Base-by-base conservation (phyloP, 2,797 vertebrate species). In the Enteromius trimaculatus region DNA sequence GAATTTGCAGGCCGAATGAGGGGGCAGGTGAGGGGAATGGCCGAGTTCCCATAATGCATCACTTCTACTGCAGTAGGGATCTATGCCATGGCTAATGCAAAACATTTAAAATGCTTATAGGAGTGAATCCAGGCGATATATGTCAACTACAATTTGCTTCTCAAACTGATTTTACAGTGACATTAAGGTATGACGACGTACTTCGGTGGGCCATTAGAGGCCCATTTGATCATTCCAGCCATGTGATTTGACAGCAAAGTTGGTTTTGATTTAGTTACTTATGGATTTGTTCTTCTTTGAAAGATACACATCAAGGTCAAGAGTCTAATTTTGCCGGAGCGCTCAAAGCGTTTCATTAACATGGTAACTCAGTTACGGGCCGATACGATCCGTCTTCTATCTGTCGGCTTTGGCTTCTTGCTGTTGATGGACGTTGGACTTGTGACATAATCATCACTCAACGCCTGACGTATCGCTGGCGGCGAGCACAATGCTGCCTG, bases 1-100 rank as follows among this genome's bases (percentile, higher is more conserved):
- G 81, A 87, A 88, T 89, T 89, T 86, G 85, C 69, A 71, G 74
- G 83, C 85, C 65, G 85, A 86, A 87, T 86, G 82, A 84, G 47
- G 80, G 88, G 81, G 84, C 85, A 85, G 87, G 85, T 87, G 76
- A 87, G 80, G 74, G 85, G 82, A 84, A 87, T 86, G 75, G 81
- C 79, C 34, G 23, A 5, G 39, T 31, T 85, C 85, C 83, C 81
- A 81, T 75, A 81, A 87, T 85, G 85, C 81, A 71, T 81, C 55
- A 80, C 51, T 65, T 78, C 42, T 69, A 60, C 80, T 66, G 84
- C 80, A 53, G 76, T 55, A 75, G 26, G 51, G 53, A 68, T 23
- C 17, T 62, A 53, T 77, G 65, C 64, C 60, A 80, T 16, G 60
- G 49, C 86, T 79, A 81, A 74, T 66, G 58, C 74, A 26, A 80